phyloP scores from a whole-genome alignment of 2,888 invertebrate species.

The Protonemura montana region DNA sequence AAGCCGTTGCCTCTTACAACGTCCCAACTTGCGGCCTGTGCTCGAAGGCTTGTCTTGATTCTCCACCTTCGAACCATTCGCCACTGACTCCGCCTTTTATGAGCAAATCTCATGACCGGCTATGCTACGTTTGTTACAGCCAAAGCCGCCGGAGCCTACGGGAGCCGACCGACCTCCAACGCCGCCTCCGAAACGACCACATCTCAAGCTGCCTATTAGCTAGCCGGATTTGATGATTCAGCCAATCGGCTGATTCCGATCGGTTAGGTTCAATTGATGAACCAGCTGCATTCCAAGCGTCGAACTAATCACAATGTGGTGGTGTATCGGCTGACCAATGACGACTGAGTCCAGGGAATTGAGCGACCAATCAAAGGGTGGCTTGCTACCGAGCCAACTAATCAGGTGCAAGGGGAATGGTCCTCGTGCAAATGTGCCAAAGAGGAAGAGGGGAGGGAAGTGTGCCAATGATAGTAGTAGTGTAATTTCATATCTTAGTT shows the following conservation, averaged over 20 bases:
- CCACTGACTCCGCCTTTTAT: too few species aligned
- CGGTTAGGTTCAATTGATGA: too few species aligned
- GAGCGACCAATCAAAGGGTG: neutral
- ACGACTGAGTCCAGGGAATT: neutral
- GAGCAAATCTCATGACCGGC: too few species aligned
- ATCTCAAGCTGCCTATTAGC: conserved; percentile 51
- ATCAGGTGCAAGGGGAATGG: too few species aligned
- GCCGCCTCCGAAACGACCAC: conserved; percentile 54
- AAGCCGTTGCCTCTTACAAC: too few species aligned
- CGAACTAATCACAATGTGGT: neutral
- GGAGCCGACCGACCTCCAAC: conserved; percentile 53
- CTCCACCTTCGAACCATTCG: too few species aligned
- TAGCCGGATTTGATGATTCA: neutral
- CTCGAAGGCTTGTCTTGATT: too few species aligned
- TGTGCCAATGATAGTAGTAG: neutral
- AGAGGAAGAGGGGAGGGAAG: neutral
- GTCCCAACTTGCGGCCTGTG: too few species aligned
- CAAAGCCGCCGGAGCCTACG: conserved; percentile 53
- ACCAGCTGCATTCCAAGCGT: too few species aligned
- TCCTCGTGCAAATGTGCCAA: neutral
- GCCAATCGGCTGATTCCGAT: too few species aligned
- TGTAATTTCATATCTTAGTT: neutral
- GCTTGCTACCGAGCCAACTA: neutral
- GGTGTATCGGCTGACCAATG: neutral
- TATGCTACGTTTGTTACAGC: conserved; percentile 49